These are phyloP conservation scores for Actinia equina DNA, from an alignment of 64 coral and sea anemone species.

Conservation along the genomic window DNA sequence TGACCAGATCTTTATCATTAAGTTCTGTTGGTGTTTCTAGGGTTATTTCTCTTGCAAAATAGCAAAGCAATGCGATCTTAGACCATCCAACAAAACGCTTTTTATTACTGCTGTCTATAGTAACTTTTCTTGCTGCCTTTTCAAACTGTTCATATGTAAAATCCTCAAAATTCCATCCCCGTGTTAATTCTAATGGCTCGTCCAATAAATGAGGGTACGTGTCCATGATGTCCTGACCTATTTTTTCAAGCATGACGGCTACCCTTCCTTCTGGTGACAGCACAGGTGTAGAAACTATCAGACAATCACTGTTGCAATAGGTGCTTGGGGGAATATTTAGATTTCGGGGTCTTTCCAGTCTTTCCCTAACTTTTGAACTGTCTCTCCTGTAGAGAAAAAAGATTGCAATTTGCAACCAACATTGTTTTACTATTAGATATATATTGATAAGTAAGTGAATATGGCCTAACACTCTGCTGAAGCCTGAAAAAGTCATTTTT, in stretches of 20 bases:
- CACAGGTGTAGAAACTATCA: constrained; percentile 68
- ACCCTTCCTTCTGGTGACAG: constrained; percentile 92
- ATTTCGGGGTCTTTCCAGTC: constrained; percentile 50
- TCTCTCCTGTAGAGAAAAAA: background rate
- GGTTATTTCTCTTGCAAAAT: constrained; percentile 92
- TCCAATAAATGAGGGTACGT: constrained; percentile 73
- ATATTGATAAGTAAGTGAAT: background rate
- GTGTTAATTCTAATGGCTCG: constrained; percentile 63
- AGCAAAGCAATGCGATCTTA: constrained; percentile 84
- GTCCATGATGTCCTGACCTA: constrained; percentile 84
- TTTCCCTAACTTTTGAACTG: constrained; percentile 2
- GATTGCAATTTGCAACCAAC: background rate
- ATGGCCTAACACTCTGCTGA: background rate
- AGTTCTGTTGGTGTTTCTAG: constrained; percentile 58
- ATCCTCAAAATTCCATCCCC: constrained; percentile 46
- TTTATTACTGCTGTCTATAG: constrained; percentile 41
- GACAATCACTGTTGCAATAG: background rate
- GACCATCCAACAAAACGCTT: constrained; percentile 84
- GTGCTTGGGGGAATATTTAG: constrained; percentile 39
- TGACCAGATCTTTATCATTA: constrained; percentile 74
- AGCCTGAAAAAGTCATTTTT: too few relatives aligned
- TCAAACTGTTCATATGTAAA: constrained; percentile 89
- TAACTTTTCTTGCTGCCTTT: constrained; percentile 73
- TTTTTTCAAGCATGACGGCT: constrained; percentile 83
- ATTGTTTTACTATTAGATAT: too few relatives aligned